Evolutionary conservation across 2,888 invertebrate genomes (phyloP).

Genomic region (Monochamus alternatus): DNA sequence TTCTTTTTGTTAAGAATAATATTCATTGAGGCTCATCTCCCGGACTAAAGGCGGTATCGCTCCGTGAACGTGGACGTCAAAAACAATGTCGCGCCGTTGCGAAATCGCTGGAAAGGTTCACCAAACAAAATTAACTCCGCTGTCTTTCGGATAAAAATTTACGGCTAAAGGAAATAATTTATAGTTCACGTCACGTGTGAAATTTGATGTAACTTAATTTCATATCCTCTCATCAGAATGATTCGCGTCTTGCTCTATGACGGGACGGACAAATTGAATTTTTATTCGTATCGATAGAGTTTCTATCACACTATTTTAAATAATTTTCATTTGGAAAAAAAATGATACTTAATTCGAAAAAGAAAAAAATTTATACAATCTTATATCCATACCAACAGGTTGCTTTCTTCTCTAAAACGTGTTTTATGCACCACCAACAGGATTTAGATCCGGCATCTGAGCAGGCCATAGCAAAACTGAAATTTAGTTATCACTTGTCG

Average conservation of each 20-base stretch:
- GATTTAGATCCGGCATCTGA: too few species aligned
- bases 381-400: too few species aligned
- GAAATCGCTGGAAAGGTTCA: conserved; percentile 42
- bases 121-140: conserved; percentile 46
- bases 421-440: too few species aligned
- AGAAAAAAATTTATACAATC: too few species aligned
- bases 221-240: neutral
- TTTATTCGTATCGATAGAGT: neutral
- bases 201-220: conserved; percentile 21
- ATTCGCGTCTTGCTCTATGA: neutral
- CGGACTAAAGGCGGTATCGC: neutral
- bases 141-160: conserved; percentile 28
- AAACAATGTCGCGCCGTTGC: conserved; percentile 45
- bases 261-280: neutral
- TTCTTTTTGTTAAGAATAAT: too few species aligned
- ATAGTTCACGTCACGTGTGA: conserved; percentile 20
- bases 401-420: too few species aligned
- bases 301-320: too few species aligned
- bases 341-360: too few species aligned
- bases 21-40: neutral
- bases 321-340: too few species aligned
- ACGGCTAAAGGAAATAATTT: conserved; percentile 21
- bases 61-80: conserved; percentile 55
- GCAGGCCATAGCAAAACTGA: too few species aligned
- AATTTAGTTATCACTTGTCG: too few species aligned